Conservation (phyloP, 2,888 invertebrate genomes). For the Ditula angustiorana region DNA sequence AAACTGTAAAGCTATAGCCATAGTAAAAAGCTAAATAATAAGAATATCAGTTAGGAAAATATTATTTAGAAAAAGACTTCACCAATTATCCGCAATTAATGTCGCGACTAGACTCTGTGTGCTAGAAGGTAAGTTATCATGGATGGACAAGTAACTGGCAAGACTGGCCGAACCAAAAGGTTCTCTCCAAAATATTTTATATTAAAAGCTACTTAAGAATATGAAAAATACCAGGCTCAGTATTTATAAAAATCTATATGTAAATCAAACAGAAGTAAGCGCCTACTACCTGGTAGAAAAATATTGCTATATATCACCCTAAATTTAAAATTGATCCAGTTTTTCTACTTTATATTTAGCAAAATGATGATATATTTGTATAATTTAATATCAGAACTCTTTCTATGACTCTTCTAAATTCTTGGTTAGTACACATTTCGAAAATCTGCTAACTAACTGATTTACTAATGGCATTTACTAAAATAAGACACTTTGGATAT, state of each 20-base stretch:
- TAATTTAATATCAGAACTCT: conserved; percentile 63
- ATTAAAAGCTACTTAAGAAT: conserved; percentile 75
- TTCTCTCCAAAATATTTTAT: conserved; percentile 57
- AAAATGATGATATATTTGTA: conserved; percentile 62
- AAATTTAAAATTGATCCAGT: conserved; percentile 77
- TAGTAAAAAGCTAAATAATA: conserved; percentile 77
- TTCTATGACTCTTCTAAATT: conserved; percentile 72
- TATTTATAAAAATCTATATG: conserved; percentile 71
- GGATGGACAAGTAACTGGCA: conserved; percentile 83
- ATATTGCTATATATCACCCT: conserved; percentile 76
- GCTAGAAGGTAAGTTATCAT: conserved; percentile 73
- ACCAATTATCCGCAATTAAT: conserved; percentile 70
- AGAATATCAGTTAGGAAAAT: conserved; percentile 77
- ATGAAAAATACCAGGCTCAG: conserved; percentile 72
- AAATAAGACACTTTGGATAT: conserved; percentile 83
- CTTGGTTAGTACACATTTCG: conserved; percentile 76
- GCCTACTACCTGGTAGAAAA: conserved; percentile 79
- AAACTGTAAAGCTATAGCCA: conserved; percentile 78
- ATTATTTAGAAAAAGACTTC: conserved; percentile 64
- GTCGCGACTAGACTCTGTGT: conserved; percentile 67
- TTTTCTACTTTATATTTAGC: conserved; percentile 61
- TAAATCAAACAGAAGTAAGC: conserved; percentile 76
- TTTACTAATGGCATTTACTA: conserved; percentile 81
- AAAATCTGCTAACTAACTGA: conserved; percentile 81
- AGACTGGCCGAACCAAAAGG: conserved; percentile 69